A percentile compares a stretch with the other conserved stretches of the same genome.
phyloP scores from a whole-genome alignment of 37 sponge, comb jelly and placozoan genomes.

The Spongilla lacustris region DNA sequence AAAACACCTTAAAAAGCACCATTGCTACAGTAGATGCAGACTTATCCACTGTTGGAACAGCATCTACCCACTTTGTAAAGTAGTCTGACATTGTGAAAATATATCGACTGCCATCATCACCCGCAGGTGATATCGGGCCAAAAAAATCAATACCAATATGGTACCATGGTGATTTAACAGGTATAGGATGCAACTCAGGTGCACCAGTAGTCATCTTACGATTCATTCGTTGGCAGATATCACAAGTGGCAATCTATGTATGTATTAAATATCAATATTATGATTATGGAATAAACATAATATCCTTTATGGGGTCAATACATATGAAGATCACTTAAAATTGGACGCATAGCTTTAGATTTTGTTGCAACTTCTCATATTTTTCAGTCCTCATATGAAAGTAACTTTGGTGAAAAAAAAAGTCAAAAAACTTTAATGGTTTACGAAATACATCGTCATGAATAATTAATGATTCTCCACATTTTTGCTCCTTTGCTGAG shows the following conservation, averaged over 20 bases:
- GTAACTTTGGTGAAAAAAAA: too few relatives aligned
- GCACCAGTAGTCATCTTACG: slow-evolving; percentile 47
- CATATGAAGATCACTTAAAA: too few relatives aligned
- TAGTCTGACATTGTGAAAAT: slow-evolving; percentile 74
- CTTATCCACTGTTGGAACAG: slow-evolving; percentile 46
- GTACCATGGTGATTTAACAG: slow-evolving; percentile 64
- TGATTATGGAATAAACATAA: too few relatives aligned
- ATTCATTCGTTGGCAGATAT: slow-evolving; percentile 65
- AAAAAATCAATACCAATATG: slow-evolving; percentile 72
- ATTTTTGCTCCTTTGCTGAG: too few relatives aligned
- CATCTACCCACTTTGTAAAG: slow-evolving; percentile 76
- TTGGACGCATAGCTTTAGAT: too few relatives aligned
- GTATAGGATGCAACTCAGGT: slow-evolving; percentile 59
- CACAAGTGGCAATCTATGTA: slow-evolving; percentile 52
- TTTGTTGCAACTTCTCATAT: too few relatives aligned
- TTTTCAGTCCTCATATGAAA: too few relatives aligned
- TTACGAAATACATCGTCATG: too few relatives aligned
- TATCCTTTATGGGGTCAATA: too few relatives aligned
- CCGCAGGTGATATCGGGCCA: slow-evolving; percentile 41
- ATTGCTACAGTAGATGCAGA: slow-evolving; percentile 50
- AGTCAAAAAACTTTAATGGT: too few relatives aligned
- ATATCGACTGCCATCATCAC: slow-evolving; percentile 34
- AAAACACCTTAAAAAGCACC: slow-evolving; percentile 55
- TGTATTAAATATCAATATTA: not conserved
- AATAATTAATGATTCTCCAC: too few relatives aligned